A percentile compares a stretch with the other conserved stretches of the same genome.
These are phyloP conservation scores for Rhingia rostrata DNA, from an alignment of 2,888 invertebrate species.

Conservation along the genomic window DNA sequence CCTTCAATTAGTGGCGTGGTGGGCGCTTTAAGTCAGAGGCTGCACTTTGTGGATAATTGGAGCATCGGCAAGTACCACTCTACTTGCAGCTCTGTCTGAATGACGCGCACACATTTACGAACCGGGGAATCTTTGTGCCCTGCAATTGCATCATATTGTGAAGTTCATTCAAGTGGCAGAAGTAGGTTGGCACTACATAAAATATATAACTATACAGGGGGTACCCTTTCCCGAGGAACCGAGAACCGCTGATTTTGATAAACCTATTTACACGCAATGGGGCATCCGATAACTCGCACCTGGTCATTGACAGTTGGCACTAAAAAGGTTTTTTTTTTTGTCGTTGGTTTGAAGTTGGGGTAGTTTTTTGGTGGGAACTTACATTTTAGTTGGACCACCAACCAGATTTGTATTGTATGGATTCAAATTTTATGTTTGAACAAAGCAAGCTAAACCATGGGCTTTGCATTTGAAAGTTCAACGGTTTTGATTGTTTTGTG, in stretches of 20 bases:
- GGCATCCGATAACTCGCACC: constrained; percentile 18
- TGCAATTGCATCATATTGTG: constrained; percentile 68
- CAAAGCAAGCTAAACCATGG: background rate
- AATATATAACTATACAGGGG: constrained; percentile 12
- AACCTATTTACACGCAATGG: constrained; percentile 35
- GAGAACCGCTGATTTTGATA: constrained; percentile 35
- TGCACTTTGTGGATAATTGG: constrained; percentile 60
- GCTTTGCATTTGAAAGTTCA: background rate
- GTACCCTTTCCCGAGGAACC: background rate
- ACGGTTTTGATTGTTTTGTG: background rate
- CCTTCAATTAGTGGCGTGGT: constrained; percentile 58
- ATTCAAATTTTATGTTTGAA: too few species aligned
- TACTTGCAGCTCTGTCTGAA: constrained; percentile 35
- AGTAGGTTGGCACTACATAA: constrained; percentile 59
- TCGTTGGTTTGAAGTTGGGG: constrained; percentile 6
- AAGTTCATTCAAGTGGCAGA: constrained; percentile 68
- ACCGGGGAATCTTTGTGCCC: constrained; percentile 13
- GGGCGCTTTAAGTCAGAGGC: constrained; percentile 43
- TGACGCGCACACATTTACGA: constrained; percentile 41
- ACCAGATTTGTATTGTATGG: too few species aligned
- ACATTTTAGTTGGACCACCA: too few species aligned
- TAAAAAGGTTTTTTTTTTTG: constrained; percentile 13
- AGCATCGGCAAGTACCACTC: constrained; percentile 47
- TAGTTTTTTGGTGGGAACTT: too few species aligned
- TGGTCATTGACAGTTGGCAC: constrained; percentile 58